Conservation (phyloP, 2,113 vertebrate genomes). For the Pseudopodoces humilis region DNA sequence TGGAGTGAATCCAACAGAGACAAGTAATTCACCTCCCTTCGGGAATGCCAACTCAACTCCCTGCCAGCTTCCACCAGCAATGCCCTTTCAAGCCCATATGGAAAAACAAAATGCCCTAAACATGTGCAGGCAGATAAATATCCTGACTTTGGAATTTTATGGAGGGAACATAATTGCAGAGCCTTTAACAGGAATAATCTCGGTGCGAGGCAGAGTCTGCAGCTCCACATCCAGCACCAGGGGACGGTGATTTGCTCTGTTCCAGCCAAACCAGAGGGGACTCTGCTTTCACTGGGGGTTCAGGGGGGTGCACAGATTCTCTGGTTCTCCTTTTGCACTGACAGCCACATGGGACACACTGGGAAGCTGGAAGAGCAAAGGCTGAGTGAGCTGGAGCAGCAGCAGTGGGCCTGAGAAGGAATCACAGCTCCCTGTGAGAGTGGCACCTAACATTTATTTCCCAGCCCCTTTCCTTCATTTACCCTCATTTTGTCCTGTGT, state of each 20-base stretch:
- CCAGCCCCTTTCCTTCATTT: neutral
- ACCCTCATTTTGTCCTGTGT: neutral
- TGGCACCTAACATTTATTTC: neutral
- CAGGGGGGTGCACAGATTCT: neutral
- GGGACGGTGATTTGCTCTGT: neutral
- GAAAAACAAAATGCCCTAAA: neutral
- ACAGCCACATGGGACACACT: neutral
- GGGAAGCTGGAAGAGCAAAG: neutral
- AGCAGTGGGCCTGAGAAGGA: neutral
- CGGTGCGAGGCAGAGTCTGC: neutral
- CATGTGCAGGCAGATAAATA: conserved; percentile 23
- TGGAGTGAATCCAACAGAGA: neutral
- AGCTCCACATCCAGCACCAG: neutral
- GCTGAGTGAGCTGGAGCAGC: neutral
- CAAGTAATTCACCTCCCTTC: neutral
- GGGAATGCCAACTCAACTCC: neutral
- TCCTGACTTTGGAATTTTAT: neutral
- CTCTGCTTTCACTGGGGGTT: neutral
- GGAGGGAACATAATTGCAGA: neutral
- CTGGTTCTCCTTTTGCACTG: neutral
- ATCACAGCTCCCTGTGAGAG: neutral
- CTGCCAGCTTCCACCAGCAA: neutral
- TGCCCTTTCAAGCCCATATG: neutral
- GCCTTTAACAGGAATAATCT: neutral
- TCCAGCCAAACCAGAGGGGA: neutral